Conservation (phyloP, 2,888 invertebrate species). For the Campoplex nolae region DNA sequence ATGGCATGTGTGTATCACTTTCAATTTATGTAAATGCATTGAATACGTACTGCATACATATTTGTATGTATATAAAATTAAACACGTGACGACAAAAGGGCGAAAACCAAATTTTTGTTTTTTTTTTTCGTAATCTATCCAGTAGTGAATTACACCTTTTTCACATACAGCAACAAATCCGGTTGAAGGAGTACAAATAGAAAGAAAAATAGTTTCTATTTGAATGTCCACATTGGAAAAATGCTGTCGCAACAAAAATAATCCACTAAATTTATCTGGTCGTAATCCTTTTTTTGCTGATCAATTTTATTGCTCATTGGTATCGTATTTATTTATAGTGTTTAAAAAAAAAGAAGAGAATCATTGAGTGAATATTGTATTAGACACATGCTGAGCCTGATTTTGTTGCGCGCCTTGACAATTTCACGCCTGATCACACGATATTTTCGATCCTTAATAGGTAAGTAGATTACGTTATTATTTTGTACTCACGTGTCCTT, state of each 20-base stretch:
- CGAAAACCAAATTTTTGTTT: slow-evolving; percentile 23
- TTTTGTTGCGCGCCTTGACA: slow-evolving; percentile 40
- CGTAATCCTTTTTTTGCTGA: slow-evolving; percentile 31
- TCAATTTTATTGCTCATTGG: slow-evolving; percentile 27
- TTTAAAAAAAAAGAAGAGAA: slow-evolving; percentile 31
- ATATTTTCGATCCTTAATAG: slow-evolving; percentile 35
- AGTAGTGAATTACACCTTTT: slow-evolving; percentile 32
- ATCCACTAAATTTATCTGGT: slow-evolving; percentile 32
- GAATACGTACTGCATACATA: slow-evolving; percentile 23
- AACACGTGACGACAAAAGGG: slow-evolving; percentile 41
- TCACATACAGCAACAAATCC: slow-evolving; percentile 17
- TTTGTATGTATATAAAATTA: slow-evolving; percentile 47
- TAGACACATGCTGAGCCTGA: slow-evolving; percentile 35
- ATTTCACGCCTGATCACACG: slow-evolving; percentile 36
- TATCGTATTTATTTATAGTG: slow-evolving; percentile 25
- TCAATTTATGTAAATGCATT: slow-evolving; percentile 45
- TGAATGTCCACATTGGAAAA: neutral
- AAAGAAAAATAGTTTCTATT: neutral
- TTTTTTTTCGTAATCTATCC: slow-evolving; percentile 8
- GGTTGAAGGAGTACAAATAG: slow-evolving; percentile 20
- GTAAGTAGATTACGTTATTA: slow-evolving; percentile 66
- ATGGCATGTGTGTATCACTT: slow-evolving; percentile 69
- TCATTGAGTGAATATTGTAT: slow-evolving; percentile 14
- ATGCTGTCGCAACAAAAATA: neutral
- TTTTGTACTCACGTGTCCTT: slow-evolving; percentile 45